Base-by-base conservation (phyloP, 2,113 vertebrate species). In the Alethe diademata region DNA sequence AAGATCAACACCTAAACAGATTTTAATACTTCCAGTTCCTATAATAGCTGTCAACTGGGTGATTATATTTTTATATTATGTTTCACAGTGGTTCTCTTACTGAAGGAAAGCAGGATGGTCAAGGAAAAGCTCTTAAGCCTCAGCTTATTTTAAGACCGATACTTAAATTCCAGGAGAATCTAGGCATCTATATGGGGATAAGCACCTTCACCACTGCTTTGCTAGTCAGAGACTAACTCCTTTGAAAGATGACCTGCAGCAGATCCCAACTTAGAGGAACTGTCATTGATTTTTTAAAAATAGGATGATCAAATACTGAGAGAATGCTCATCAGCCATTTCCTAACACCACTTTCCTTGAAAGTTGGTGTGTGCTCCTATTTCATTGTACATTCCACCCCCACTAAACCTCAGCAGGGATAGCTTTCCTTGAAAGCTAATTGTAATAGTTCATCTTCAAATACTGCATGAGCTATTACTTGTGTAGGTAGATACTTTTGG, bases 271-370 rank as follows among this genome's bases (percentile, higher is more conserved):
- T 86, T 84, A 74, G 40, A 94, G n/a, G 33, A 93, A 65, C 26
- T 85, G 64, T 29, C 80, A 92, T 60, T 86, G 81, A 88, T 95
- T 93, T 88, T 90, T 94, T 78, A 19, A 78, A 78, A 95, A 91
- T 61, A 95, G 86, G 79, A 40, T 1, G 29, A 78, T 78, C 51
- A 73, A 90, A 73, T 19, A 53, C 10, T 28, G 31, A 48, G 74
- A 66, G 60, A 64, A 81, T 7, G 67, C 53, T 75, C 79, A 64
- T 67, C 88, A 71, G 79, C 72, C 11, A 2, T 5, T 28, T 38
- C 48, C 84, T 53, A 86, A 48, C 70, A 56, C 12, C 42, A 7
- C 75, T 78, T 96, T 88, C 88, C 90, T 92, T 86, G 86, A 93
- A 92, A 95, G 90, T 69, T 84, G 75, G 48, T 61, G 60, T 26